Evolutionary conservation across 2,888 invertebrate species (phyloP).

Genomic region (Lacanobia wlatinum): DNA sequence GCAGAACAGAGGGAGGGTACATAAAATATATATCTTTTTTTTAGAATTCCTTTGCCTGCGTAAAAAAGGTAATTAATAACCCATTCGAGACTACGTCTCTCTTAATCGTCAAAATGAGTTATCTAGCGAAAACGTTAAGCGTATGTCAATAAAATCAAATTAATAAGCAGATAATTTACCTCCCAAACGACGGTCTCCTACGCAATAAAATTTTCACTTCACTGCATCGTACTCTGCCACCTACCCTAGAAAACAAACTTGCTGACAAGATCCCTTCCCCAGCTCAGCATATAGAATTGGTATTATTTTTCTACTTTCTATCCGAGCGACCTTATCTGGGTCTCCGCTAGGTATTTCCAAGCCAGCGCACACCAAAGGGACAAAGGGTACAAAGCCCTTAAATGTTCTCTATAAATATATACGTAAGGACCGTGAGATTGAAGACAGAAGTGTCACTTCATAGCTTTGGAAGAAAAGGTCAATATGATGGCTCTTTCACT

Average conservation of each 20-base stretch:
- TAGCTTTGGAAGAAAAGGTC: neutral
- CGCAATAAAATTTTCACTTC: conserved; percentile 27
- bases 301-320: conserved; percentile 66
- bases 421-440: conserved; percentile 2
- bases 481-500: neutral
- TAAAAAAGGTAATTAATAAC: neutral
- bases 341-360: conserved; percentile 66
- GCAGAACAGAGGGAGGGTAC: too few species aligned
- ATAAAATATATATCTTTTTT: too few species aligned
- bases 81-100: too few species aligned
- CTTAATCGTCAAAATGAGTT: neutral
- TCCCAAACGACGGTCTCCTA: neutral
- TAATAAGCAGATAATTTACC: neutral
- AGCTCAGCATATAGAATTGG: conserved; percentile 53
- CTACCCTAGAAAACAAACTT: conserved; percentile 27
- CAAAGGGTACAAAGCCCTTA: conserved; percentile 71
- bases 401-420: conserved; percentile 68
- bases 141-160: neutral
- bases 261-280: conserved; percentile 37
- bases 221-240: conserved; percentile 23
- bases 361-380: conserved; percentile 68
- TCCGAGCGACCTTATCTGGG: conserved; percentile 60
- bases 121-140: neutral
- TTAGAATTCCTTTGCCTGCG: too few species aligned
- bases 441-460: conserved; percentile 42